These are phyloP conservation scores for Cyclophora punctaria DNA, from an alignment of 2,888 invertebrate species.

Conservation along the genomic window DNA sequence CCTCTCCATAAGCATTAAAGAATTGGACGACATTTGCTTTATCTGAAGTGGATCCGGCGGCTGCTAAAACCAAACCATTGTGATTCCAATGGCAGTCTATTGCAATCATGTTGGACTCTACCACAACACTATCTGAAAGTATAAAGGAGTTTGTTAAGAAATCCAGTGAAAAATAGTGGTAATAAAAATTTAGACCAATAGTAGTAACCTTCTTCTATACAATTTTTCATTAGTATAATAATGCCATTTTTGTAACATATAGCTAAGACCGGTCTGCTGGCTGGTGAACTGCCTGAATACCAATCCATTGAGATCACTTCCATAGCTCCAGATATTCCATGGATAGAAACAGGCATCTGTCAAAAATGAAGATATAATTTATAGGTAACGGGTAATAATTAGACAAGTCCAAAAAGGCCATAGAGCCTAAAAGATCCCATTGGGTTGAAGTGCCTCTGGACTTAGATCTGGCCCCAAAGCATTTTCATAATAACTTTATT, in stretches of 20 bases:
- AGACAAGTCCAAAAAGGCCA: too few relatives aligned
- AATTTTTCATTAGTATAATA: constrained; percentile 91
- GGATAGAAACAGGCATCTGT: constrained; percentile 85
- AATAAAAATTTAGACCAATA: background rate
- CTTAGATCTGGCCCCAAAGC: too few relatives aligned
- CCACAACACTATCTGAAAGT: constrained; percentile 82
- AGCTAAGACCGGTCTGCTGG: constrained; percentile 85
- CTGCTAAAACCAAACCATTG: constrained; percentile 90
- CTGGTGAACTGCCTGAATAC: constrained; percentile 87
- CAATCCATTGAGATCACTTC: constrained; percentile 87
- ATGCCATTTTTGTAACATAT: constrained; percentile 92
- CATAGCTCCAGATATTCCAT: constrained; percentile 73
- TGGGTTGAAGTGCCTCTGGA: too few relatives aligned
- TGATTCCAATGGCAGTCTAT: constrained; percentile 95
- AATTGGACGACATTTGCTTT: constrained; percentile 91
- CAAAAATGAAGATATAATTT: too few relatives aligned
- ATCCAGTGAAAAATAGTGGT: too few relatives aligned
- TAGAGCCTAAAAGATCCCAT: too few relatives aligned
- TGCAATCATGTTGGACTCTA: constrained; percentile 88
- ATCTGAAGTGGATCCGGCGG: constrained; percentile 80
- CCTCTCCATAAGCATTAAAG: constrained; percentile 91
- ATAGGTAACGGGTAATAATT: too few relatives aligned
- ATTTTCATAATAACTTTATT: background rate
- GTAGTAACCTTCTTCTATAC: constrained; percentile 85
- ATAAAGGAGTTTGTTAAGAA: too few relatives aligned